These are phyloP conservation scores for Lutraria rhynchaena DNA, from an alignment of 1,140 invertebrate species.

Conservation along the genomic window DNA sequence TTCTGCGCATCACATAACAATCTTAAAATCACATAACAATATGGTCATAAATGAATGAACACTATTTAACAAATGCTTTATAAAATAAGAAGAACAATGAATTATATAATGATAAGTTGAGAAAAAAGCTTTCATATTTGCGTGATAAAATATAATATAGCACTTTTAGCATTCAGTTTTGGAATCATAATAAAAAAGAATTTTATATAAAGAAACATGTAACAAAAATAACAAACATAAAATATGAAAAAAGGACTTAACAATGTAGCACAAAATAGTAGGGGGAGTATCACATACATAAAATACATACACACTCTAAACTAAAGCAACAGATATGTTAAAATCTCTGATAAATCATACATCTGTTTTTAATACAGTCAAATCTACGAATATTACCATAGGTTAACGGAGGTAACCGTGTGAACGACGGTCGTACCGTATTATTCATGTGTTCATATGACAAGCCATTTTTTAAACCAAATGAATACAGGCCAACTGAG, in stretches of 20 bases:
- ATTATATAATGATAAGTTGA: slow-evolving; percentile 8
- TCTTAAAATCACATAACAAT: slow-evolving; percentile 40
- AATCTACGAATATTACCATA: too few species aligned
- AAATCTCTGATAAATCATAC: not conserved
- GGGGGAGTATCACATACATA: slow-evolving; percentile 18
- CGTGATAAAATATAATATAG: not conserved
- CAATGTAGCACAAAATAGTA: slow-evolving; percentile 14
- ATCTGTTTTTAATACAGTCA: too few species aligned
- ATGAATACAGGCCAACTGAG: too few species aligned
- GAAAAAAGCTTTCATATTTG: slow-evolving; percentile 3
- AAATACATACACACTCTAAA: slow-evolving; percentile 1
- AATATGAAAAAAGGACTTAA: slow-evolving; percentile 25
- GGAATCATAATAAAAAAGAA: not conserved
- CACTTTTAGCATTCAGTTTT: not conserved
- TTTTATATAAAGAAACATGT: not conserved
- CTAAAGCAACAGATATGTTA: not conserved
- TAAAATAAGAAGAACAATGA: slow-evolving; percentile 15
- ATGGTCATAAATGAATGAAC: slow-evolving; percentile 43
- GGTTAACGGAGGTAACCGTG: too few species aligned
- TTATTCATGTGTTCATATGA: too few species aligned
- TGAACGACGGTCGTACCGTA: too few species aligned
- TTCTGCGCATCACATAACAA: slow-evolving; percentile 39
- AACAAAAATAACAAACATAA: slow-evolving; percentile 36
- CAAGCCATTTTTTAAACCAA: too few species aligned
- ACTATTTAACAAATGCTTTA: slow-evolving; percentile 32